Percentiles rank a stretch among this genome's conserved stretches.
Conservation (phyloP, 2,113 vertebrate species). For the Solea solea region DNA sequence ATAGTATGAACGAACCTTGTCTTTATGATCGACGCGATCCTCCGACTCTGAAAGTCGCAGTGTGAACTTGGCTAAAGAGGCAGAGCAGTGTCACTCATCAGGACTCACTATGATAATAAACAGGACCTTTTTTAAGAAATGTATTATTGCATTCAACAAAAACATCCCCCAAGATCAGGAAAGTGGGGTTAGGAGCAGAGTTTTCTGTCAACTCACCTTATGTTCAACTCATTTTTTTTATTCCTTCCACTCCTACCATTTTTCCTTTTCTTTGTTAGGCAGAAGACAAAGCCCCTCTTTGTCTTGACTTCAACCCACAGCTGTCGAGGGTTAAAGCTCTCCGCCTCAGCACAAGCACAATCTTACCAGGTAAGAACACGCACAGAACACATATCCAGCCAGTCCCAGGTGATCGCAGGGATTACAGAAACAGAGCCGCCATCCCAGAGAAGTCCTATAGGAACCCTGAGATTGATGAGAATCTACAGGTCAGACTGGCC, state of each 20-base stretch:
- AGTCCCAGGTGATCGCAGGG: constrained; percentile 36
- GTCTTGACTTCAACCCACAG: constrained; percentile 42
- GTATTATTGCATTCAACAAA: too few species aligned
- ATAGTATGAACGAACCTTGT: too few species aligned
- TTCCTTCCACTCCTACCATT: constrained; percentile 35
- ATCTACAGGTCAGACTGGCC: constrained; percentile 62
- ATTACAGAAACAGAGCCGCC: constrained; percentile 34
- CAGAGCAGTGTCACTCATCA: too few species aligned
- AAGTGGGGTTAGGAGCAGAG: constrained; percentile 28
- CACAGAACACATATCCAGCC: constrained; percentile 47
- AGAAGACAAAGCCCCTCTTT: constrained; percentile 7
- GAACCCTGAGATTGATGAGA: constrained; percentile 60
- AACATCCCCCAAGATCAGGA: constrained; percentile 56
- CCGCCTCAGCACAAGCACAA: constrained; percentile 18
- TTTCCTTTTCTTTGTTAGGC: constrained; percentile 19
- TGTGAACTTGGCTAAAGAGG: too few species aligned
- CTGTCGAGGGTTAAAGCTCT: constrained; percentile 8
- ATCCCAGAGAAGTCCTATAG: constrained; percentile 71
- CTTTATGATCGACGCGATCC: too few species aligned
- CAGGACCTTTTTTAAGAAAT: too few species aligned
- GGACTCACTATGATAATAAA: too few species aligned
- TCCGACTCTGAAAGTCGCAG: too few species aligned
- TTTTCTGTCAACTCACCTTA: constrained; percentile 68
- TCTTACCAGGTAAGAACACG: constrained; percentile 41
- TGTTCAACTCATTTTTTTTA: constrained; percentile 43